Evolutionary conservation across 2,797 vertebrate species (phyloP).

Genomic region (Syngnathus rostellatus): DNA sequence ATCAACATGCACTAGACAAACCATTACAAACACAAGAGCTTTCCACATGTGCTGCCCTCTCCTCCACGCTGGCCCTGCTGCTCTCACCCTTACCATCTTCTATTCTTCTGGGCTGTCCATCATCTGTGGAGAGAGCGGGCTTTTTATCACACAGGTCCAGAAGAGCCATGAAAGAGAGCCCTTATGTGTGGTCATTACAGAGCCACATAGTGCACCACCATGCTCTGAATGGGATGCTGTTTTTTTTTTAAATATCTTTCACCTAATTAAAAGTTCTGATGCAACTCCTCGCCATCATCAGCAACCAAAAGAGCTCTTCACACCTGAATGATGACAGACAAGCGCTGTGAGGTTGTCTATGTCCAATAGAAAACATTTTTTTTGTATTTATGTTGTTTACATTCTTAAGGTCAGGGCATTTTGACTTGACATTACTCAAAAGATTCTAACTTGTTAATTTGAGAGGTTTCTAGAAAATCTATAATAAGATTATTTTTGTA

Average conservation of each 20-base stretch:
- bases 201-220: neutral
- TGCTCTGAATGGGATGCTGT: neutral
- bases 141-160: neutral
- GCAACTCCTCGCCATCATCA: neutral
- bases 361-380: neutral
- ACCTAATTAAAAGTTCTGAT: slow-evolving; percentile 15
- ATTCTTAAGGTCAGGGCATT: neutral
- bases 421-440: neutral
- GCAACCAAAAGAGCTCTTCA: neutral
- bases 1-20: slow-evolving; percentile 39
- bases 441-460: neutral
- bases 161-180: neutral
- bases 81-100: slow-evolving; percentile 25
- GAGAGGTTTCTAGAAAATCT: neutral
- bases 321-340: neutral
- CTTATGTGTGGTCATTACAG: neutral
- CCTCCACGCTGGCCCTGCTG: slow-evolving; percentile 26
- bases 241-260: slow-evolving; percentile 21
- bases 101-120: slow-evolving; percentile 40
- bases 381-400: too few relatives aligned
- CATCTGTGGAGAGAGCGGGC: slow-evolving; percentile 17
- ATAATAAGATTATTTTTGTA: neutral
- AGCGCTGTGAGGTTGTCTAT: neutral
- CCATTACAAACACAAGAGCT: slow-evolving; percentile 47
- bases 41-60: slow-evolving; percentile 38